These are phyloP conservation scores for Notospermus geniculatus DNA, from an alignment of 1,140 invertebrate species.

Conservation along the genomic window DNA sequence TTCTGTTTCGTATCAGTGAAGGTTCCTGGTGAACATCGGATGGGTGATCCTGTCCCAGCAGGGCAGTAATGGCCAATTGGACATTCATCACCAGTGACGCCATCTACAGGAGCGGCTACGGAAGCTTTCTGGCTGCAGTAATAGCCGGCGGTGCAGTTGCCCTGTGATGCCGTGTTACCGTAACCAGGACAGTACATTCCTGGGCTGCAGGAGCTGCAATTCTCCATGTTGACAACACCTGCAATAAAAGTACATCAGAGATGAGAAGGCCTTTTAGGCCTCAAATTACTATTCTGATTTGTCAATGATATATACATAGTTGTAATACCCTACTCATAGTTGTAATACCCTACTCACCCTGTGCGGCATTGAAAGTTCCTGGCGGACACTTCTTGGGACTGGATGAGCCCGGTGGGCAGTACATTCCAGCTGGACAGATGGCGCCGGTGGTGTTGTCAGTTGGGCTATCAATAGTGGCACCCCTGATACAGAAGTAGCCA, in stretches of 20 bases:
- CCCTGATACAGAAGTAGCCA: conserved; percentile 34
- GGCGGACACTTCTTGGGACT: conserved; percentile 35
- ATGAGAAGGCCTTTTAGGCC: no score
- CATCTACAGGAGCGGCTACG: conserved; percentile 36
- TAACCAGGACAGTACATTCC: conserved; percentile 39
- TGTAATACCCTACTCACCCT: no score
- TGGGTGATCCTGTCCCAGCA: conserved; percentile 31
- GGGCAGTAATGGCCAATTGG: conserved; percentile 41
- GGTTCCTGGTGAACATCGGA: conserved; percentile 41
- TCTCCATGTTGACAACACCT: conserved; percentile 23
- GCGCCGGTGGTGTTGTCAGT: conserved; percentile 35
- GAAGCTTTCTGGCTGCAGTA: conserved; percentile 40
- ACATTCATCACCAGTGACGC: conserved; percentile 38
- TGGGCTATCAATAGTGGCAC: conserved; percentile 27
- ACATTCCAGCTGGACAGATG: conserved; percentile 38
- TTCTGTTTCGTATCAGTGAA: conserved; percentile 34
- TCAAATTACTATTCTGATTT: no score
- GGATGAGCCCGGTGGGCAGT: conserved; percentile 41
- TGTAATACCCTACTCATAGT: no score
- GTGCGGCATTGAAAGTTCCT: conserved; percentile 37
- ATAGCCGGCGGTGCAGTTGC: conserved; percentile 45
- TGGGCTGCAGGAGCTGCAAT: conserved; percentile 37
- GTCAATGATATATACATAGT: no score
- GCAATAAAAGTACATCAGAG: conserved; percentile 2
- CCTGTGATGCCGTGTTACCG: conserved; percentile 33